Base-by-base conservation (phyloP, 2,888 invertebrate genomes). In the Myathropa florea region DNA sequence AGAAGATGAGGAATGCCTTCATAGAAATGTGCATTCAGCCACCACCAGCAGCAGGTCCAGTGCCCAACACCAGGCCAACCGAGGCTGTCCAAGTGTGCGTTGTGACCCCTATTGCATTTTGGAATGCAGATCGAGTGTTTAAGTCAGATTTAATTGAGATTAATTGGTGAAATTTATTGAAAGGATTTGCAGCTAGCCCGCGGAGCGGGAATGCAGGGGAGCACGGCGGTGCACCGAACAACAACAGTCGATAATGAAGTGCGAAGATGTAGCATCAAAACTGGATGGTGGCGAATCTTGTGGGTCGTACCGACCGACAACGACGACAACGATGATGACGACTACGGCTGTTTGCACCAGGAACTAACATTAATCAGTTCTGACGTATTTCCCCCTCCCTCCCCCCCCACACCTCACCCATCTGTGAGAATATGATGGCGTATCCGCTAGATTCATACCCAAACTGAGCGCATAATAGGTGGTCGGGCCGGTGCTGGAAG, bases 71-170 rank as follows among this genome's bases (percentile, higher is more conserved):
- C n/a, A n/a, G n/a, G n/a, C n/a, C n/a, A n/a, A n/a, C n/a, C n/a
- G n/a, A n/a, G n/a, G n/a, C n/a, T n/a, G n/a, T n/a, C n/a, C n/a
- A n/a, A n/a, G 72, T 75, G 78, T 79, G 46, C 78, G 78, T 83
- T 86, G 83, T 86, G 86, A 86, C 86, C 86, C 86, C 86, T 83
- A 86, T 86, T 86, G 86, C 86, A 86, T 79, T 75, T 82, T 79
- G 83, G 86, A 83, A 86, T 86, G 86, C 86, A 86, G 86, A 86
- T 86, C 86, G 86, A 86, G 83, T 86, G 86, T 86, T 86, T 83
- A 86, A 86, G 86, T 86, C 86, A 86, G 86, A 86, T 86, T 86
- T 86, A 86, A 86, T 86, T 86, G 86, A 86, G 86, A 86, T 86
- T 86, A 86, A 86, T 86, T 86, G 86, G 83, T 71, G 78, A 83